Base-by-base conservation (phyloP, 2,113 vertebrate genomes). In the Himantopus leucocephalus region DNA sequence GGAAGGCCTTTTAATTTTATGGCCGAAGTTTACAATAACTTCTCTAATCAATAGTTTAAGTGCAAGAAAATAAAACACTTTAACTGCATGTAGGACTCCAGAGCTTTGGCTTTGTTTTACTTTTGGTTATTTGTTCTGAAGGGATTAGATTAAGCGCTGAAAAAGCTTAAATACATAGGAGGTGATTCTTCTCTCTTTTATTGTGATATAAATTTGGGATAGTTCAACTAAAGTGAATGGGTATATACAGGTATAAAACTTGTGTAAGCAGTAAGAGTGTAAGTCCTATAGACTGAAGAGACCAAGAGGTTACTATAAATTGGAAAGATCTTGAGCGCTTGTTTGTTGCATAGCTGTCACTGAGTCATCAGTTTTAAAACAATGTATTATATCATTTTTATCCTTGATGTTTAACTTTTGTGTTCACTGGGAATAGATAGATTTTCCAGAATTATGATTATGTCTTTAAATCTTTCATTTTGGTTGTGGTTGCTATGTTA, bases 21-120 rank as follows among this genome's bases (percentile, higher is more conserved):
- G 88, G 12, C 60, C 84, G 47, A 77, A 95, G 75, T 98, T 92
- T 74, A 86, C 84, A 91, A 79, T 96, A 92, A 81, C 91, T 92
- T 96, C 95, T 94, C 64, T 80, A 97, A 98, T 98, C 97, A 97
- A 97, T 98, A 97, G 92, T 85, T 80, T 78, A 78, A 97, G 90
- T 94, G 60, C 85, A 92, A 74, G 94, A 92, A 95, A 94, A 95
- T 97, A 98, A 98, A 98, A 92, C 96, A 92, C 87, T 92, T 96
- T 95, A 97, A 97, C 86, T 89, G 60, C 91, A 15, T 77, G 67
- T 90, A 95, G 91, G 88, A 67, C 88, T 86, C 75, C 32, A 86
- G 92, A 92, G 92, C 95, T 95, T 34, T 70, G 78, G 91, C 87
- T 90, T 97, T 97, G 86, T 97, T 95, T 96, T 92, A 80, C 74